phyloP scores from a whole-genome alignment of 2,113 vertebrate genomes.

The Pluvianellus socialis region DNA sequence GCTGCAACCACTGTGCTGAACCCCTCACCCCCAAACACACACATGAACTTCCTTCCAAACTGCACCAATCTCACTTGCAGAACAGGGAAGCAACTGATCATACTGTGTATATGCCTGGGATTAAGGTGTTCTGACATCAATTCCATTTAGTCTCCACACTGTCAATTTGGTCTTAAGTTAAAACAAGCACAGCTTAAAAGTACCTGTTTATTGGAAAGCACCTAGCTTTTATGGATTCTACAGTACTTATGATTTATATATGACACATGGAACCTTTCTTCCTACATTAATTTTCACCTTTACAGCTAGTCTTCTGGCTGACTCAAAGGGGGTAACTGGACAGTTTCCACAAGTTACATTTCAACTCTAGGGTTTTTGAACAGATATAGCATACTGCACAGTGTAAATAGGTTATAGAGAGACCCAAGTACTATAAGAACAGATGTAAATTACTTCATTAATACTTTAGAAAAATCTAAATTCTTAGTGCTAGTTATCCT shows the following conservation, averaged over 20 bases:
- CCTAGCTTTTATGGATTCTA: neutral
- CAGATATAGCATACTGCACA: accelerated
- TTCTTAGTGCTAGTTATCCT: neutral
- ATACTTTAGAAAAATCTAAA: neutral
- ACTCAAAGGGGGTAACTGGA: neutral
- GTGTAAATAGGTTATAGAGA: neutral
- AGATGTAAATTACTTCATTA: neutral
- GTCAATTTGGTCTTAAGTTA: neutral
- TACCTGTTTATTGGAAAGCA: neutral
- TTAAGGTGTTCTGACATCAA: neutral
- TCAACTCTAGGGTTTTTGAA: neutral
- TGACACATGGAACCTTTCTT: neutral
- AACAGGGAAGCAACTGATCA: neutral
- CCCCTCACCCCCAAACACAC: no score
- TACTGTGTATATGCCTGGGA: no score
- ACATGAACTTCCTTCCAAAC: neutral
- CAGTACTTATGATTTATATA: neutral
- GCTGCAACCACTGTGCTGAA: neutral
- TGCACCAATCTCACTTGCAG: accelerated
- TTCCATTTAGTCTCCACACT: neutral
- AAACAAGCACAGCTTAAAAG: neutral
- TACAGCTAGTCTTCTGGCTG: neutral
- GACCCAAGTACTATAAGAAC: neutral
- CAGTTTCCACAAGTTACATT: neutral
- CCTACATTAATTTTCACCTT: neutral